A percentile compares a stretch with the other conserved stretches of the same genome.
These are phyloP conservation scores for Grammomys dolichurus DNA, from an alignment of 2,113 vertebrate species.

Conservation along the genomic window DNA sequence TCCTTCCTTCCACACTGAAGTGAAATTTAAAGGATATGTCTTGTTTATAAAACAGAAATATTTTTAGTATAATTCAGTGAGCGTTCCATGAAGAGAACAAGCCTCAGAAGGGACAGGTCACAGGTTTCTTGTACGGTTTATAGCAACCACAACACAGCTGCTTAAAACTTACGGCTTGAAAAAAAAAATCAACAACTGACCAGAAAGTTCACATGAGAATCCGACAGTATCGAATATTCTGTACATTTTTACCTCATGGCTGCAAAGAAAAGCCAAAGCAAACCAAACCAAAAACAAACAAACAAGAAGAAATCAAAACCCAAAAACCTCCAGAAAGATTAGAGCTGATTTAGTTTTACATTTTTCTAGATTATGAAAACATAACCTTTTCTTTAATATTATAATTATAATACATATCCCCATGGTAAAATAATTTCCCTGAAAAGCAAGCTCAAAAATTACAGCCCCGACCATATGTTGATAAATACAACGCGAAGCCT, in stretches of 20 bases:
- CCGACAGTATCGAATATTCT: constrained; percentile 55
- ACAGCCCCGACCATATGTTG: constrained; percentile 65
- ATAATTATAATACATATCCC: constrained; percentile 53
- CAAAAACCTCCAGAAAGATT: constrained; percentile 54
- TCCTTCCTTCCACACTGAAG: constrained; percentile 71
- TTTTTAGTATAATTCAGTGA: background rate
- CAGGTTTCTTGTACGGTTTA: constrained; percentile 60
- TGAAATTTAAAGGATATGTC: constrained; percentile 62
- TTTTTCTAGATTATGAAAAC: constrained; percentile 60
- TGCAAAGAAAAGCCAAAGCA: constrained; percentile 12
- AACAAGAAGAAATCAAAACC: too few relatives aligned
- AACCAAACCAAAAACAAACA: too few relatives aligned
- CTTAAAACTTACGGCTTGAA: background rate
- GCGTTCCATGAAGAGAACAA: constrained; percentile 50
- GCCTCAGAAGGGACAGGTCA: background rate
- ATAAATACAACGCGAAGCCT: constrained; percentile 75
- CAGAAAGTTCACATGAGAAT: constrained; percentile 40
- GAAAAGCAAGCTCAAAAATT: constrained; percentile 79
- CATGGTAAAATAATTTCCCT: constrained; percentile 68
- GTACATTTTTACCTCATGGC: constrained; percentile 64
- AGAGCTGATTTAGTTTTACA: constrained; percentile 53
- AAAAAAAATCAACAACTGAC: constrained; percentile 44
- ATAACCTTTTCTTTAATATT: constrained; percentile 75
- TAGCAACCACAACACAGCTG: constrained; percentile 20
- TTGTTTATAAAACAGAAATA: constrained; percentile 67